phyloP scores from a whole-genome alignment of 1,140 invertebrate species.

The Trypoxylus dichotomus region DNA sequence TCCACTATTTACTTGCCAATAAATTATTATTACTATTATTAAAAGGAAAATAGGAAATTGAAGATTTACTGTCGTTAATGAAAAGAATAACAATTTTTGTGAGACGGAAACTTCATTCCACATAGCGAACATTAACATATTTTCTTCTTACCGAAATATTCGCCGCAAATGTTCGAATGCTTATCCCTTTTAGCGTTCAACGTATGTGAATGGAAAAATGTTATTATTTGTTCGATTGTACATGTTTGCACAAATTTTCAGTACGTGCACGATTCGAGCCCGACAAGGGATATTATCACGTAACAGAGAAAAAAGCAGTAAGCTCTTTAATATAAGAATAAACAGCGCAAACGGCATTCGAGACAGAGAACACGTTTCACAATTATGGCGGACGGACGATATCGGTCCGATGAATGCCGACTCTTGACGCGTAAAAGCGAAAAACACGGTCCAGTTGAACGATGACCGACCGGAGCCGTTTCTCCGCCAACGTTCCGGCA shows the following conservation, averaged over 20 bases:
- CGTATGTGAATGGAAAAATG: background rate
- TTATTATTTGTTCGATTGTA: background rate
- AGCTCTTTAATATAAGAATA: conserved; percentile 3
- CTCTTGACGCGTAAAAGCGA: background rate
- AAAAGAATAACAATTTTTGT: no score
- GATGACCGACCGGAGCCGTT: background rate
- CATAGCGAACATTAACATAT: no score
- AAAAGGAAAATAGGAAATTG: no score
- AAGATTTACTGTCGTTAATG: no score
- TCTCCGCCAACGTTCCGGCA: background rate
- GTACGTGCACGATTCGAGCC: background rate
- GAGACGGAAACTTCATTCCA: no score
- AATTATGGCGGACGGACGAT: background rate
- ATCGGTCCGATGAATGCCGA: background rate
- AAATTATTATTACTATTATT: no score
- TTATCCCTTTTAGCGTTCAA: no score
- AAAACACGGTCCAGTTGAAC: conserved; percentile 5
- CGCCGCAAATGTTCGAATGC: no score
- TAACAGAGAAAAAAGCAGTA: background rate
- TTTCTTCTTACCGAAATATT: no score
- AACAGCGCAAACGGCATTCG: background rate
- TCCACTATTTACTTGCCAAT: no score
- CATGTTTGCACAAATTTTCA: background rate
- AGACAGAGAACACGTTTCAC: background rate
- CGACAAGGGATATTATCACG: background rate